phyloP scores from a whole-genome alignment of 2,797 vertebrate species.

The Emydoidea blandingii region DNA sequence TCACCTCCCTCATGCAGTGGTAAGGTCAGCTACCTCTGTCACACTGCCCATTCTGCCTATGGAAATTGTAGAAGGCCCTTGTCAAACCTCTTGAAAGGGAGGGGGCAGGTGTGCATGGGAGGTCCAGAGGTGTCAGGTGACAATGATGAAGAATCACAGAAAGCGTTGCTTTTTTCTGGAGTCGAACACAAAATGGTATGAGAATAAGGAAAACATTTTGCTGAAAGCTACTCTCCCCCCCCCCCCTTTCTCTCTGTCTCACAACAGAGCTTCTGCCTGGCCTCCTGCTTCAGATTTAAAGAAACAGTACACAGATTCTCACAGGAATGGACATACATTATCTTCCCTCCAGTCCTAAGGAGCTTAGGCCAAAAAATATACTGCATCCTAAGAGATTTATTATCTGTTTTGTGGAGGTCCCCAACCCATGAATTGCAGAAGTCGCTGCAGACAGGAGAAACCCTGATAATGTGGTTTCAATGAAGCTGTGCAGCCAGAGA shows the following conservation, averaged over 20 bases:
- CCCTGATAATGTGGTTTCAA: background rate
- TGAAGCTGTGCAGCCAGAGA: background rate
- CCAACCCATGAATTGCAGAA: background rate
- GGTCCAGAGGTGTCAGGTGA: background rate
- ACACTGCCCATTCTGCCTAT: background rate
- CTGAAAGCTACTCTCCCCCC: background rate
- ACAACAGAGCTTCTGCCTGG: background rate
- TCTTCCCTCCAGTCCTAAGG: background rate
- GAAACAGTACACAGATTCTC: background rate
- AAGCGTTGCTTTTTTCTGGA: background rate
- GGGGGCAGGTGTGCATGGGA: background rate
- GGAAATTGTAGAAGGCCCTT: background rate
- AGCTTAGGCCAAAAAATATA: slow-evolving; percentile 2
- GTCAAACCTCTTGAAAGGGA: slow-evolving; percentile 20
- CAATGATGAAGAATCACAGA: slow-evolving; percentile 12
- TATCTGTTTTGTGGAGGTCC: background rate
- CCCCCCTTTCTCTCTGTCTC: background rate
- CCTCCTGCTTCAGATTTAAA: background rate
- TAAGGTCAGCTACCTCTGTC: background rate
- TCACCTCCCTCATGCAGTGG: background rate
- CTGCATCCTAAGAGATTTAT: slow-evolving; percentile 19
- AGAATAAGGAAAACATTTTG: background rate
- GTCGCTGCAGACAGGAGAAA: background rate
- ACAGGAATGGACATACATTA: background rate
- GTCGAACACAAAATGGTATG: background rate